phyloP scores from a whole-genome alignment of 2,888 invertebrate genomes.

The Coelogynopora nodosa region DNA sequence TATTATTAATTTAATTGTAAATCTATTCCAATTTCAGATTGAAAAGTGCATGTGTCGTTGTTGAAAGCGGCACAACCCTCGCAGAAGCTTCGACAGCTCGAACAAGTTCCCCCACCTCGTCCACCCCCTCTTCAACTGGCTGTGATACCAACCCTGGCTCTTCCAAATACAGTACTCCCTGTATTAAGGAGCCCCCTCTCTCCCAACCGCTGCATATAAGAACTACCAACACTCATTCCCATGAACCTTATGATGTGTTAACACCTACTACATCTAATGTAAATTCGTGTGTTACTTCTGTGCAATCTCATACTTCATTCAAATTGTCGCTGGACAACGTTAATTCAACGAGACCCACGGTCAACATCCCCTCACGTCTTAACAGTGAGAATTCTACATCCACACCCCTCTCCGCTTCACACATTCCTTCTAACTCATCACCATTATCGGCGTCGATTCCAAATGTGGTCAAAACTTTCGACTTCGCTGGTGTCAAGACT shows the following conservation, averaged over 20 bases:
- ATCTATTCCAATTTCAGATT: background rate
- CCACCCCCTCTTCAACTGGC: constrained; percentile 3
- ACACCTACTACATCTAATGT: background rate
- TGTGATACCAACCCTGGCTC: background rate
- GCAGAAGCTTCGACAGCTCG: background rate
- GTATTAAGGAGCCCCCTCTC: background rate
- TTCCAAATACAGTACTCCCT: background rate
- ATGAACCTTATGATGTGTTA: background rate
- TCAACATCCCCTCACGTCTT: background rate
- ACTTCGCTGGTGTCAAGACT: background rate
- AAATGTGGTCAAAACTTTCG: background rate
- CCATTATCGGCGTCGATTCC: background rate
- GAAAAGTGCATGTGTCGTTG: constrained; percentile 6
- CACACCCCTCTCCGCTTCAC: background rate
- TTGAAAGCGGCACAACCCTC: background rate
- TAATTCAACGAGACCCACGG: background rate
- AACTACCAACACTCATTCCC: background rate
- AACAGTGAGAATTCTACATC: constrained; percentile 2
- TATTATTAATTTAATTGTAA: no score
- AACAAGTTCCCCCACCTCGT: background rate
- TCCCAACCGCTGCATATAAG: background rate
- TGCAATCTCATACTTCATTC: background rate
- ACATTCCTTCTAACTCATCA: constrained; percentile 17
- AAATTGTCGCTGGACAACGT: background rate
- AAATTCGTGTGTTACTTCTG: background rate